Conservation (phyloP, 2,797 vertebrate species). For the Parambassis ranga region DNA sequence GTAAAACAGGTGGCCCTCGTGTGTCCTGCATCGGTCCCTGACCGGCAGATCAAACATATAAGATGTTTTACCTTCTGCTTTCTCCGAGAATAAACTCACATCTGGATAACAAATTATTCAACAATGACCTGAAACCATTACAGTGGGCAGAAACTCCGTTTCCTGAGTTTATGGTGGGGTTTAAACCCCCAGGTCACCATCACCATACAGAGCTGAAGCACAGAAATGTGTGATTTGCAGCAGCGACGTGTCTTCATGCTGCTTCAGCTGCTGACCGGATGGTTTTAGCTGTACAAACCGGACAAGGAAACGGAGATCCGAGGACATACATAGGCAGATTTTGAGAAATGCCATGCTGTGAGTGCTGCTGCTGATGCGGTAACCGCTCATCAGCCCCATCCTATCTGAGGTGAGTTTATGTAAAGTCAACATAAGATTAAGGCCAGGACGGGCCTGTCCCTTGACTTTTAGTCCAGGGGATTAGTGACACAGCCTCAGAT, state of each 20-base stretch:
- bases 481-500: conserved; percentile 39
- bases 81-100: no score
- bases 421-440: conserved; percentile 62
- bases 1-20: conserved; percentile 25
- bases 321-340: neutral
- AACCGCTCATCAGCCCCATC: conserved; percentile 24
- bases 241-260: neutral
- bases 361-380: conserved; percentile 1
- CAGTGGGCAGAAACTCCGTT: no score
- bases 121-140: no score
- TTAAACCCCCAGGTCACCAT: no score
- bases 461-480: conserved; percentile 26
- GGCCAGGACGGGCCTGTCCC: conserved; percentile 40
- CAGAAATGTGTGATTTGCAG: neutral
- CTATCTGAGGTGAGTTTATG: conserved; percentile 51
- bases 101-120: no score
- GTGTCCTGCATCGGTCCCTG: conserved; percentile 7
- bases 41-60: no score
- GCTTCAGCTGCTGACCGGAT: conserved; percentile 25
- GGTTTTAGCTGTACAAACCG: conserved; percentile 11
- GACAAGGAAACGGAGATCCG: neutral
- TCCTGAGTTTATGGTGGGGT: no score
- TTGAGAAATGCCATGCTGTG: conserved; percentile 18
- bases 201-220: neutral
- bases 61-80: no score